A percentile compares a stretch with the other conserved stretches of the same genome.
Evolutionary conservation across 2,113 vertebrate species (phyloP).

Genomic region (Cacatua alba): DNA sequence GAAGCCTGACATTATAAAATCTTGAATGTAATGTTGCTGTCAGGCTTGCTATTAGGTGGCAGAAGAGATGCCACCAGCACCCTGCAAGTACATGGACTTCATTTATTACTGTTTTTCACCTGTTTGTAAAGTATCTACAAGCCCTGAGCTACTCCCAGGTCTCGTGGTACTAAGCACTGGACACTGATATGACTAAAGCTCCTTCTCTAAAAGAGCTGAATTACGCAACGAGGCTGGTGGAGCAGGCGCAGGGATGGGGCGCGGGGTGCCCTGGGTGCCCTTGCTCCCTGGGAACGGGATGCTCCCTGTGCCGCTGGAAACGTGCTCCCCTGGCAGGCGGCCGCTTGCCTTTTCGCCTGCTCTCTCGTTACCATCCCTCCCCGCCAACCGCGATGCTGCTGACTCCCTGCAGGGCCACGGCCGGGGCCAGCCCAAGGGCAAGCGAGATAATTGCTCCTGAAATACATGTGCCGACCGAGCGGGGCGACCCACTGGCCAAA

Average conservation of each 20-base stretch:
- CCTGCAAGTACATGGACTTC: rapidly evolving
- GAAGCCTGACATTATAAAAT: not conserved
- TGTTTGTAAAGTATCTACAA: not conserved
- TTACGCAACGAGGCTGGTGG: rapidly evolving
- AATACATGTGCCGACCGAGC: not conserved
- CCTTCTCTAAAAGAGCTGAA: not conserved
- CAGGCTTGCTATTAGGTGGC: not conserved
- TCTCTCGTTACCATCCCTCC: not conserved
- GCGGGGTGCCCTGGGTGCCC: rapidly evolving
- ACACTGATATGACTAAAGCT: not conserved
- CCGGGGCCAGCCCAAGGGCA: conserved; percentile 33
- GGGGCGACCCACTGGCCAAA: not conserved
- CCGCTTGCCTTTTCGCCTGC: not conserved
- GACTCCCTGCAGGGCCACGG: not conserved
- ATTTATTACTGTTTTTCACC: not conserved
- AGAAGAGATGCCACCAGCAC: not conserved
- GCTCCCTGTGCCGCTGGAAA: not conserved
- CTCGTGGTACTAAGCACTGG: not conserved
- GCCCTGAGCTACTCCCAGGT: not conserved
- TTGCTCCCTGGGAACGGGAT: not conserved
- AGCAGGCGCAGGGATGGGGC: not conserved
- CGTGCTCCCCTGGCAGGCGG: rapidly evolving
- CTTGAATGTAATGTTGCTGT: not conserved
- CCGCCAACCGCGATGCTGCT: not conserved
- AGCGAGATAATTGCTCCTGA: conserved; percentile 28